Base-by-base conservation (phyloP, 2,888 invertebrate species). In the Podotricha telesiphe region DNA sequence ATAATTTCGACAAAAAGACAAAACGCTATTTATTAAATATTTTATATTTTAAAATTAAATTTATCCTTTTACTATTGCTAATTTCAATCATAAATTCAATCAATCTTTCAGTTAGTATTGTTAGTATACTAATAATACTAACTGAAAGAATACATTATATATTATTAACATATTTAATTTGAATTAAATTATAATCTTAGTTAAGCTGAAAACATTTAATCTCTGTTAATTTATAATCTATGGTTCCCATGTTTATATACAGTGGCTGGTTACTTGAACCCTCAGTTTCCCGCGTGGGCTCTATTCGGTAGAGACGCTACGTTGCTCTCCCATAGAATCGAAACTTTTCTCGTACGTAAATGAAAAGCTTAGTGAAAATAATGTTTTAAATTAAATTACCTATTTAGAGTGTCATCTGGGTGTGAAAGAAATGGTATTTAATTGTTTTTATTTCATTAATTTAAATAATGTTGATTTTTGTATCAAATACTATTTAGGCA, bases 271-370 rank as follows among this genome's bases (percentile, higher is more conserved):
- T 74, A 75, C 71, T 69, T 55, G 75, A 77, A 76, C 82, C 84
- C 82, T 85, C 87, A 89, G 90, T 90, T 68, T 76, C 79, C 78
- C 86, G 82, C 83, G 86, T 78, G 82, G 82, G 79, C 79, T 81
- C 80, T 81, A 62, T 70, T 55, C 73, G 71, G 70, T 76, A 78
- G 63, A 70, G 74, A 72, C 71, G 73, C 65, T 74, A 69, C 73
- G 74, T 34, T 42, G 61, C 19, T 66, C 61, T 62, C 61, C 50
- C 17, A 11, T 53, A 7, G 65, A 63, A 59, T 48, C 20, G 42
- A 72, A 78, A 78, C 77, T 78, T 78, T 77, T 75, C 71, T 59
- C 77, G 77, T 74, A 65, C 47, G 51, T 48, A 51, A 58, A 34
- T 28, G 40, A 65, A 11, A 17, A n/a, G 55, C 61, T 42, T 50